Conservation (phyloP, 2,113 vertebrate genomes). For the Sturnira hondurensis region DNA sequence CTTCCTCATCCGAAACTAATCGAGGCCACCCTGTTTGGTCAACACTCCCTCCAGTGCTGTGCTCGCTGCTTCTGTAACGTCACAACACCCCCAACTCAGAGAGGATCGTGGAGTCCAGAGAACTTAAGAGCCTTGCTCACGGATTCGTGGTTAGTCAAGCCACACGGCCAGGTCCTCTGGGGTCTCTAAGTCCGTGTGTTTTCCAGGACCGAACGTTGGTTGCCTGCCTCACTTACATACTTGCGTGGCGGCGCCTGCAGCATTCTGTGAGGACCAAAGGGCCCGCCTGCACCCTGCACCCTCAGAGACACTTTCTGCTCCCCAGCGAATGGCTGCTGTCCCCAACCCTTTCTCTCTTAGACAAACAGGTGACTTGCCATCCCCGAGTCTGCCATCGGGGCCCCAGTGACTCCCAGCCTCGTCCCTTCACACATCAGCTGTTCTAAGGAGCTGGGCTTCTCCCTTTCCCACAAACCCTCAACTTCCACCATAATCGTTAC, state of each 20-base stretch:
- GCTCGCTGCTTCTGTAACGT: not conserved
- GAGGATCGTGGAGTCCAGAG: not conserved
- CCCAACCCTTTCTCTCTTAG: not conserved
- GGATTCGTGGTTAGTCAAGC: not conserved
- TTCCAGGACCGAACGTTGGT: not conserved
- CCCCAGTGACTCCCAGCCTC: not conserved
- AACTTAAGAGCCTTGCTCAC: not conserved
- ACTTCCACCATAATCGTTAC: accelerated
- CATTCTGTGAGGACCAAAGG: accelerated
- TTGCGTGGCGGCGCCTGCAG: not conserved
- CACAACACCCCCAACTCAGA: not conserved
- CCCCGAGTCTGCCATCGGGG: not conserved
- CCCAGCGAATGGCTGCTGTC: not conserved
- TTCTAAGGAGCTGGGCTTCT: not conserved
- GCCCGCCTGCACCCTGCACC: no score
- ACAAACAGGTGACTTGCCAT: accelerated
- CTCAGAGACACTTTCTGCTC: not conserved
- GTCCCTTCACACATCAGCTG: not conserved
- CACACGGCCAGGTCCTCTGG: not conserved
- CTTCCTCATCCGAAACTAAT: not conserved
- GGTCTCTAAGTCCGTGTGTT: not conserved
- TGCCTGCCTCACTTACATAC: no score
- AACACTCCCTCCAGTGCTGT: accelerated
- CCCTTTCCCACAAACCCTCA: not conserved
- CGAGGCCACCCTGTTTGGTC: accelerated